Evolutionary conservation across 2,113 vertebrate genomes (phyloP).

Genomic region (Trachemys scripta): DNA sequence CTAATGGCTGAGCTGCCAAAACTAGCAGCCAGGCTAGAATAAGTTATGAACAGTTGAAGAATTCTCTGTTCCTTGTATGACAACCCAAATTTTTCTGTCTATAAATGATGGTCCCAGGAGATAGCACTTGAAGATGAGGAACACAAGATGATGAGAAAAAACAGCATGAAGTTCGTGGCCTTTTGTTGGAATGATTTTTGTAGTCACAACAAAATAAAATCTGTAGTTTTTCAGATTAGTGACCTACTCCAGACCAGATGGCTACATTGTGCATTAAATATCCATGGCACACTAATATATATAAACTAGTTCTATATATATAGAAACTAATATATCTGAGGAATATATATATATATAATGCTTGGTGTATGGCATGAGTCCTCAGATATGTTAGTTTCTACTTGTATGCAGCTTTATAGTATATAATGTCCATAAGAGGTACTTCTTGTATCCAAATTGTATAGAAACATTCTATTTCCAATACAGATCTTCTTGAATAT

Average conservation of each 20-base stretch:
- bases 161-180: not conserved
- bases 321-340: too few relatives aligned
- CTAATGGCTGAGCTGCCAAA: conserved; percentile 46
- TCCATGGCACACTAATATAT: not conserved
- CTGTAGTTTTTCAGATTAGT: not conserved
- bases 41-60: conserved; percentile 51
- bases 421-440: not conserved
- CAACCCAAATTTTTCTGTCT: conserved; percentile 31
- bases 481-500: not conserved
- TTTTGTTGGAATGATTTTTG: not conserved
- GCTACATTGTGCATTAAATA: not conserved
- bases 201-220: not conserved
- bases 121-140: not conserved
- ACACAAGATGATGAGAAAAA: not conserved
- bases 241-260: not conserved
- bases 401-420: not conserved
- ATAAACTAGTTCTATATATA: too few relatives aligned
- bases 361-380: not conserved
- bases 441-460: not conserved
- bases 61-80: not conserved
- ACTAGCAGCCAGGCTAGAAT: conserved; percentile 26
- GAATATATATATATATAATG: not conserved
- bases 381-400: not conserved
- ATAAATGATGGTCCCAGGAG: conserved; percentile 21
- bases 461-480: not conserved